Base-by-base conservation (phyloP, 2,797 vertebrate genomes). In the Cyclopterus lumpus region DNA sequence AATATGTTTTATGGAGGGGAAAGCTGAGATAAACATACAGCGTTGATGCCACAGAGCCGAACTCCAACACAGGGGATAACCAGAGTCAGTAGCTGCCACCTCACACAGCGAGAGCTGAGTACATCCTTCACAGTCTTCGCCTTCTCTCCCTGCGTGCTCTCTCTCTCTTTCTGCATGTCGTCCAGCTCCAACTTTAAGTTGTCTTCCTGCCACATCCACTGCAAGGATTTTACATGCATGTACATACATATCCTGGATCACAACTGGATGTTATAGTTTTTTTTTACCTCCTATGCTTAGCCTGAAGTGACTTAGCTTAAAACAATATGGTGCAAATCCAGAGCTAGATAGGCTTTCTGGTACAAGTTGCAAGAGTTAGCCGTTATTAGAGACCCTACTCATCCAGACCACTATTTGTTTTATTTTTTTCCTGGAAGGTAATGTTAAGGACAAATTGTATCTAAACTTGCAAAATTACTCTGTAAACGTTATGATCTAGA, bases 31-130 rank as follows among this genome's bases (percentile, higher is more conserved):
- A 3, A 69, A 86, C 83, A 28, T 54, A 93, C 87, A 18, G 90
- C 92, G 48, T 87, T 88, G 49, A 92, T 91, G 75, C 93, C 91
- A 7, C 91, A 80, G 32, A 95, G 86, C 73, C 89, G 94, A 22
- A 81, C 64, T 2, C 91, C 92, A 0, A 93, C 89, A 10, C 77
- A 79, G 1, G 95, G 83, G 11, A 96, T 88, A 57, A 82, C 66
- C 44, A 96, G 82, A 15, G 93, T 90, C 84, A 96, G 84, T 46
- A 95, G 73, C 88, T 96, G 95, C 95, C 95, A 96, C 0, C 95
- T 86, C 40, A 96, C 95, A 0, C 85, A 79, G 49, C 89, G 87
- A 77, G 95, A 95, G n/a, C 40, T 79, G 18, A 95, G 80, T 0
- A 95, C 93, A 0, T 95, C 94, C 75, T 90, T 87, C 38, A 96